Evolutionary conservation across 2,797 vertebrate genomes (phyloP).

Genomic region (Scarus forsteni): DNA sequence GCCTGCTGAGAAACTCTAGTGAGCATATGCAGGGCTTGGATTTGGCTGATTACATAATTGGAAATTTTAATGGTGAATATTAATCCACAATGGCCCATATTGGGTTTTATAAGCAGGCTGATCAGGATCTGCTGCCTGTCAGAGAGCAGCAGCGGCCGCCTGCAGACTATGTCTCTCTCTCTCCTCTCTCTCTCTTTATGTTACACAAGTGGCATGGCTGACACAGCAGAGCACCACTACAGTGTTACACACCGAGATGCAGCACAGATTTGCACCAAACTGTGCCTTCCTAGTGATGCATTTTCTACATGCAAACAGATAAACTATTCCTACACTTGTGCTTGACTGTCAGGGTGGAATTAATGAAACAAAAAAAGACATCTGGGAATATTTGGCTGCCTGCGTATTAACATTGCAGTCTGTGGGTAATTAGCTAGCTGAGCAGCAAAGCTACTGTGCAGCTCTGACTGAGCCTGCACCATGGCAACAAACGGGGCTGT

Average conservation of each 20-base stretch:
- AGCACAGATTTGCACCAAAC: slow-evolving; percentile 12
- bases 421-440: slow-evolving; percentile 80
- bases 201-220: slow-evolving; percentile 64
- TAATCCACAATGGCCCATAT: slow-evolving; percentile 82
- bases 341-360: slow-evolving; percentile 25
- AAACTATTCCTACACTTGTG: slow-evolving; percentile 17
- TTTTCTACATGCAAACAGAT: slow-evolving; percentile 16
- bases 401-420: slow-evolving; percentile 75
- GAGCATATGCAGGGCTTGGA: slow-evolving; percentile 79
- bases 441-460: slow-evolving; percentile 78
- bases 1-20: slow-evolving; percentile 70
- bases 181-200: slow-evolving; percentile 38
- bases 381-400: slow-evolving; percentile 57
- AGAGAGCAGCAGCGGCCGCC: slow-evolving; percentile 46
- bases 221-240: slow-evolving; percentile 44
- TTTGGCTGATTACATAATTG: slow-evolving; percentile 87
- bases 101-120: slow-evolving; percentile 79
- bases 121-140: slow-evolving; percentile 73
- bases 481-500: slow-evolving; percentile 82
- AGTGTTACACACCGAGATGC: slow-evolving; percentile 5
- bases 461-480: slow-evolving; percentile 83
- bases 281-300: slow-evolving; percentile 6
- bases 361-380: slow-evolving; percentile 29
- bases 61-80: slow-evolving; percentile 83
- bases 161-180: slow-evolving; percentile 45